Evolutionary conservation across 2,888 invertebrate species (phyloP), one percentile per base, ranked within the genome.

Genomic region (Mythimna lalbum): DNA sequence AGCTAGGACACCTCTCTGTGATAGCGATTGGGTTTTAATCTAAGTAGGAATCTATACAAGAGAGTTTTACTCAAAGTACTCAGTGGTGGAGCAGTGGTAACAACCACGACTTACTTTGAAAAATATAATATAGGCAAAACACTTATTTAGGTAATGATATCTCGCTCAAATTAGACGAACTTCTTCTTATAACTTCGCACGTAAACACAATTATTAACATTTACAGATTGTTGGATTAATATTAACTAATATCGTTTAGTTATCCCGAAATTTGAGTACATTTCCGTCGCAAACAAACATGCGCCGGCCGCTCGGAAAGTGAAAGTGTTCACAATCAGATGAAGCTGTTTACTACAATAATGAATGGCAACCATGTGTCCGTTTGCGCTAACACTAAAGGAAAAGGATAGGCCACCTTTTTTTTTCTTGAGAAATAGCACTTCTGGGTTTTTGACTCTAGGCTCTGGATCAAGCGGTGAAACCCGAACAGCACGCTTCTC

Each of bases 251-350:
- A 43, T 43, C 14, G 9, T 47, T n/a, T 47, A 6, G 17, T 1
- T 19, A 27, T 17, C 17, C 7, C 6, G 19, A 27, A 7, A 12
- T 33, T 19, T 6, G 33, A 60, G 17, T 39, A 59, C 19, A 49
- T 31, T 0, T n/a, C 21, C 23, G 31, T 23, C 59, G 50, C 52
- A 50, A 23, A 14, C 19, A n/a, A 3, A 10, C 39, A 14, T 14
- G 39, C 39, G 39, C 39, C 39, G 7, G 2, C 19, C 43, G 27
- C 57, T 39, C 19, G 4, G 12, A 50, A 53, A 52, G 76, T 36
- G 76, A 69, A 62, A 76, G 69, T 68, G n/a, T 59, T 53, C 47
- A 31, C 19, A 36, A 49, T 43, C 57, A 31, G 43, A 52, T 27
- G 61, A 27, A 43, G 23, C 9, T 61, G 21, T 27, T 12, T n/a